Conservation (phyloP, 1,140 invertebrate species). For the Bombus consobrinus region DNA sequence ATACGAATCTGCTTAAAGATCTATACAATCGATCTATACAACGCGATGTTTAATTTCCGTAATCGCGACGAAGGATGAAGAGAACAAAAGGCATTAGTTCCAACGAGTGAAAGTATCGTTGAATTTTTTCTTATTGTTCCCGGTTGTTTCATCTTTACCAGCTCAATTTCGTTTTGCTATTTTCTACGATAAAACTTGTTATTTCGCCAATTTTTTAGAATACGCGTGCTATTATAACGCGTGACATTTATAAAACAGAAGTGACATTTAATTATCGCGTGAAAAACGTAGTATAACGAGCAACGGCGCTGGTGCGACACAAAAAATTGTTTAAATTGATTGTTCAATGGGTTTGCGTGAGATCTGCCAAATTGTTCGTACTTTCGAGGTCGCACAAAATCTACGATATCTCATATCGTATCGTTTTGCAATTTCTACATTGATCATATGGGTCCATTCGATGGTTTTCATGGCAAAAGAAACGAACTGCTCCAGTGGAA, state of each 20-base stretch:
- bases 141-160: background rate
- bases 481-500: no score
- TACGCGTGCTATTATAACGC: no score
- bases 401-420: background rate
- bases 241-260: background rate
- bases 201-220: background rate
- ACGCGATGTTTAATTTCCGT: no score
- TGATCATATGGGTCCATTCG: background rate
- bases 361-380: background rate
- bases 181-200: background rate
- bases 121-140: background rate
- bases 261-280: background rate
- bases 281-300: background rate
- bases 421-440: background rate
- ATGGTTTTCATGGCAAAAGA: no score
- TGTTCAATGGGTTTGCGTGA: background rate
- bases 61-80: no score
- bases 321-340: background rate
- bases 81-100: background rate
- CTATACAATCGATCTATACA: no score
- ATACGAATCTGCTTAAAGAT: no score
- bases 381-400: background rate
- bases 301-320: no score
- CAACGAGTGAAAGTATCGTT: background rate
- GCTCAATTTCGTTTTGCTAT: background rate